A percentile compares a stretch with the other conserved stretches of the same genome.
These are phyloP conservation scores for Chalcosyrphus nemorum DNA, from an alignment of 2,888 invertebrate species.

Conservation along the genomic window DNA sequence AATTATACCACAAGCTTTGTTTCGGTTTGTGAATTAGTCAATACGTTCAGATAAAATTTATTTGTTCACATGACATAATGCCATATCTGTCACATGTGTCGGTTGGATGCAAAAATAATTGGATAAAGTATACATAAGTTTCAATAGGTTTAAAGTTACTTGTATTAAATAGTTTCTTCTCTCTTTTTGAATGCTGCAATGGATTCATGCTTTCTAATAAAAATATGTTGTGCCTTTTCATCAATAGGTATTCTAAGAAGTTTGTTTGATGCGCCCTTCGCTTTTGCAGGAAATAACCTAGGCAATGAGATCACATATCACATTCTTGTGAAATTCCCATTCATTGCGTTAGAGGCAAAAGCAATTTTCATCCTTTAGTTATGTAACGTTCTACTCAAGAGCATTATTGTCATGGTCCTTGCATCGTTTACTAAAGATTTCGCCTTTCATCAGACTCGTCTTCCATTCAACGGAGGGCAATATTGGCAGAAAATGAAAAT, in stretches of 20 bases:
- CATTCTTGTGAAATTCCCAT: conserved; percentile 26
- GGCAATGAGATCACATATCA: conserved; percentile 30
- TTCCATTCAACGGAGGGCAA: not conserved
- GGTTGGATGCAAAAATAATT: too few species aligned
- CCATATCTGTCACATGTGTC: too few species aligned
- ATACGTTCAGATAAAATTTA: too few species aligned
- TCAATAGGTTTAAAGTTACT: too few species aligned
- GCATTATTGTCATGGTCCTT: conserved; percentile 44
- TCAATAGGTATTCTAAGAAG: not conserved
- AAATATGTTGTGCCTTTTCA: too few species aligned
- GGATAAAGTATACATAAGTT: too few species aligned
- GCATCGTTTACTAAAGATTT: conserved; percentile 22
- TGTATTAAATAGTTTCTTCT: too few species aligned
- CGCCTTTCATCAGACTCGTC: not conserved
- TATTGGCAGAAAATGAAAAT: conserved; percentile 58
- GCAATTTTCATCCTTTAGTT: conserved; percentile 34
- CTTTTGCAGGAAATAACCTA: not conserved
- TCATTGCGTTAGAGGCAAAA: conserved; percentile 19
- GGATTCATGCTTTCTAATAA: too few species aligned
- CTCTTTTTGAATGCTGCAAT: too few species aligned
- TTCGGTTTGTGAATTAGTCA: too few species aligned
- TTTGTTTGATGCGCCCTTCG: not conserved
- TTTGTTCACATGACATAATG: too few species aligned
- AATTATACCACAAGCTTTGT: too few species aligned
- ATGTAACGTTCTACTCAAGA: conserved; percentile 22